Conservation (phyloP, 1,140 invertebrate species). For the Nasonia giraulti region DNA sequence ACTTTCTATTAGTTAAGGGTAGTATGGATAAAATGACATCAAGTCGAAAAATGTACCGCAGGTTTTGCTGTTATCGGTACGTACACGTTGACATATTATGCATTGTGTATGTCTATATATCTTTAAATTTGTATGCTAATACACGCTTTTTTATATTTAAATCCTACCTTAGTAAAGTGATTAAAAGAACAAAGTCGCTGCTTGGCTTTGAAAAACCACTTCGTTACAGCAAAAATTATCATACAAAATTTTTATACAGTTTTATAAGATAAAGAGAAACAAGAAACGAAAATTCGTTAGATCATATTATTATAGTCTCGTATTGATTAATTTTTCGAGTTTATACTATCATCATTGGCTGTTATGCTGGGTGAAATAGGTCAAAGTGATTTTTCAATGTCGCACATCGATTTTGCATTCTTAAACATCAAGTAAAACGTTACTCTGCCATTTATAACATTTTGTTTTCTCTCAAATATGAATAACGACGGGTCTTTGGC, state of each 20-base stretch:
- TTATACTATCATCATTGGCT: background rate
- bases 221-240: background rate
- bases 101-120: slow-evolving; percentile 32
- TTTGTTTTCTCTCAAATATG: slow-evolving; percentile 66
- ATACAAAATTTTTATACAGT: slow-evolving; percentile 6
- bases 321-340: slow-evolving; percentile 15
- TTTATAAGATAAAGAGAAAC: background rate
- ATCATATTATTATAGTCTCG: slow-evolving; percentile 12
- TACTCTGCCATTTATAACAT: slow-evolving; percentile 64
- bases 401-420: slow-evolving; percentile 19
- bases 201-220: background rate
- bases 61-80: background rate
- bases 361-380: background rate
- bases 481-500: slow-evolving; percentile 69
- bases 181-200: slow-evolving; percentile 30
- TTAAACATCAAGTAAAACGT: slow-evolving; percentile 62
- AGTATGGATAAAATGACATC: slow-evolving; percentile 41
- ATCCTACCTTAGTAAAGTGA: slow-evolving; percentile 39
- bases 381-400: slow-evolving; percentile 34
- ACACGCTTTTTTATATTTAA: slow-evolving; percentile 22
- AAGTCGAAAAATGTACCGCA: slow-evolving; percentile 37
- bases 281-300: background rate
- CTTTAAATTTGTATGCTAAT: slow-evolving; percentile 26
- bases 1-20: slow-evolving; percentile 29
- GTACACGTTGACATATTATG: slow-evolving; percentile 37